Conservation (phyloP, 2,888 invertebrate species). For the Nezara viridula region DNA sequence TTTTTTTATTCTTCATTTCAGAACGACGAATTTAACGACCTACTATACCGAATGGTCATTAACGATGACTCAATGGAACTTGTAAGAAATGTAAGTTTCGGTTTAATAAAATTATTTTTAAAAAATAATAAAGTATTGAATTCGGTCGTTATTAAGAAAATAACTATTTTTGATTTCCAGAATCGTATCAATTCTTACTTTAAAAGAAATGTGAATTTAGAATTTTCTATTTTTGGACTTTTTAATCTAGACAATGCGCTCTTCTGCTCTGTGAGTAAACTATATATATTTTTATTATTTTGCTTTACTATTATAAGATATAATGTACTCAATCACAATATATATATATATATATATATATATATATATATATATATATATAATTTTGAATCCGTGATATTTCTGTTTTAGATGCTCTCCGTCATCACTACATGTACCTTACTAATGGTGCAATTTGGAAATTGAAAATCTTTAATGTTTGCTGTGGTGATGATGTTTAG, state of each 20-base stretch:
- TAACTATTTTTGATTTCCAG: not conserved
- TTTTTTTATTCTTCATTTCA: not conserved
- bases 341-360: no score
- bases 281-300: no score
- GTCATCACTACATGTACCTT: not conserved
- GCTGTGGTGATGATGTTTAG: no score
- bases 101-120: not conserved
- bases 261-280: not conserved
- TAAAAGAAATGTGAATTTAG: not conserved
- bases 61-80: not conserved
- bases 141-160: not conserved
- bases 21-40: not conserved
- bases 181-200: not conserved
- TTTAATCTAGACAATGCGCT: not conserved
- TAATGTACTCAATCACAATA: no score
- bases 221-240: not conserved
- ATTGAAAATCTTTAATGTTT: not conserved
- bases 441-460: slow-evolving; percentile 8
- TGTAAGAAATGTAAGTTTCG: not conserved
- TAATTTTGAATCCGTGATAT: not conserved
- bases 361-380: no score
- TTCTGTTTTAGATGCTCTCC: not conserved
- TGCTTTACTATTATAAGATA: no score
- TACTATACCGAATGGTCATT: not conserved
- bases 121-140: not conserved